These are phyloP conservation scores for Pteropus rufus DNA, from an alignment of 2,797 vertebrate species.

Conservation along the genomic window DNA sequence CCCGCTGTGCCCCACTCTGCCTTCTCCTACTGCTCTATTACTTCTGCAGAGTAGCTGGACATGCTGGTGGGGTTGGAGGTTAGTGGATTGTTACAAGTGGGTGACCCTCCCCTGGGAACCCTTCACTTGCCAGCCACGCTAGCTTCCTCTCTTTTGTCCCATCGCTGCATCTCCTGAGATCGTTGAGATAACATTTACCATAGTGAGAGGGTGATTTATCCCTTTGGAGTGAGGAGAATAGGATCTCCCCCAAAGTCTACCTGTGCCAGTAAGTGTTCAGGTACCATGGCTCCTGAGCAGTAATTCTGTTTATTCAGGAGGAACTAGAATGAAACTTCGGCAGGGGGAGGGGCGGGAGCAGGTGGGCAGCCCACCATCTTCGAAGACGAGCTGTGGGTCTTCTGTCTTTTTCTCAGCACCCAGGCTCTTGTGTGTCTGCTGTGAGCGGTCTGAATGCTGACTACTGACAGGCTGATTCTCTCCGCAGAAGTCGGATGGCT, in stretches of 20 bases:
- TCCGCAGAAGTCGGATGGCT: neutral
- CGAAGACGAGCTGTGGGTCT: fast-evolving
- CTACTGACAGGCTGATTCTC: neutral
- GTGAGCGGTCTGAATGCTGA: neutral
- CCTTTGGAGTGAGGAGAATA: neutral
- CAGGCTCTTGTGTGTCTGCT: neutral
- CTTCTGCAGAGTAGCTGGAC: neutral
- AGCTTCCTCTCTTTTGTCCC: neutral
- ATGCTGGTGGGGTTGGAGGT: neutral
- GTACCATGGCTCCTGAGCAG: neutral
- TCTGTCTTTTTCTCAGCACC: neutral
- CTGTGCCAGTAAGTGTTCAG: neutral
- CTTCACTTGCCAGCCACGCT: neutral
- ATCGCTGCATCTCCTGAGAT: neutral
- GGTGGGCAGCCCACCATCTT: neutral
- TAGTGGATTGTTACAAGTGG: neutral
- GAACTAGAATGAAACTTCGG: neutral
- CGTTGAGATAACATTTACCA: neutral
- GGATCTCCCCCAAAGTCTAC: neutral
- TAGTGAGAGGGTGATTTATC: neutral
- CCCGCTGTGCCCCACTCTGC: neutral
- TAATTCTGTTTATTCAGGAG: neutral
- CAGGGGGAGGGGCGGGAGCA: no score
- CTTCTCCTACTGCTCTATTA: neutral
- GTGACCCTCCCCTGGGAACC: neutral